Evolutionary conservation across 2,888 invertebrate genomes (phyloP), one percentile per base, ranked within the genome.

Genomic region (Halocaridina rubra): DNA sequence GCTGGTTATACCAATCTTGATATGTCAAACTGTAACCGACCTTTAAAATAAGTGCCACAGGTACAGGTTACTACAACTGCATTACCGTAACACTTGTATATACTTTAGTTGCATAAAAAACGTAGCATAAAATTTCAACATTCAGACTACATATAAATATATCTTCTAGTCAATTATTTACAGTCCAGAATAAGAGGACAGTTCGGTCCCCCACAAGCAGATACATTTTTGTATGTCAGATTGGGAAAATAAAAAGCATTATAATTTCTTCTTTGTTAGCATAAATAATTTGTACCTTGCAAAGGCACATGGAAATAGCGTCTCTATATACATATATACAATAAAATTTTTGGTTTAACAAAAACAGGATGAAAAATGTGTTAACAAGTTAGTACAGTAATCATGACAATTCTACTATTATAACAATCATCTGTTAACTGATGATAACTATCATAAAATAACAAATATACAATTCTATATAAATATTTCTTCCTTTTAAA

Each of bases 331-430:
- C 76, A 81, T 76, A 76, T 81, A 30, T 76, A 81, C 76, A 76
- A 75, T 75, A 75, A 57, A 77, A 57, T 75, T 81, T 81, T 81
- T 81, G 81, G 81, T 81, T 81, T 64, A 81, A 76, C 81, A 75
- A 75, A n/a, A 32, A 75, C 81, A 72, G 76, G 46, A 53, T 81
- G 67, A 81, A 76, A n/a, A 75, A 53, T 81, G 74, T 76, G 74
- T 39, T 75, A 75, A 81, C 75, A 76, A 76, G 76, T 81, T 76
- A 81, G 75, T 76, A 81, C 30, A 75, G n/a, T 39, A 76, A 53
- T 76, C 61, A 33, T 80, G 72, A 80, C 74, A 80, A 39, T 59
- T 74, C 74, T 81, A 81, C 67, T 76, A 81, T 64, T 75, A 69
- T 75, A 81, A 24, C 75, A 81, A 75, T 64, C 67, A 81, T 75